phyloP scores from a whole-genome alignment of 2,888 invertebrate species.

The Malachius bipustulatus region DNA sequence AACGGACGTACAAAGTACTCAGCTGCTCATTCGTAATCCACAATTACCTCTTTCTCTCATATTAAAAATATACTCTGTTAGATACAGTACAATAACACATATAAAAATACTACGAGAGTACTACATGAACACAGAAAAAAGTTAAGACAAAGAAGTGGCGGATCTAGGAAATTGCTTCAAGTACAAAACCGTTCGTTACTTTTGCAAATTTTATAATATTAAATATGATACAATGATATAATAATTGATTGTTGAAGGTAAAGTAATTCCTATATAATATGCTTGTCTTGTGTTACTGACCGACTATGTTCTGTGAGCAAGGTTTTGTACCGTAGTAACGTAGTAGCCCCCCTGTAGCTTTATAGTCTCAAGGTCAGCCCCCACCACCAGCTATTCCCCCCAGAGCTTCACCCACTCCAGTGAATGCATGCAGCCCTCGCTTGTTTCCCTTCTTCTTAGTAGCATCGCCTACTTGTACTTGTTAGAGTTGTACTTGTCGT shows the following conservation, averaged over 20 bases:
- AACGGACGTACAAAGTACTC: conserved; percentile 33
- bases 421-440: conserved; percentile 19
- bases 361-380: background rate
- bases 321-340: conserved; percentile 24
- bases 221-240: conserved; percentile 26
- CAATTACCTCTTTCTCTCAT: conserved; percentile 30
- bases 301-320: conserved; percentile 32
- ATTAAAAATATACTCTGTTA: too few species aligned
- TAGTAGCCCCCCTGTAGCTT: conserved; percentile 13
- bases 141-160: conserved; percentile 27
- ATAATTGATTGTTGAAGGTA: conserved; percentile 35
- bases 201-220: conserved; percentile 57
- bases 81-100: too few species aligned
- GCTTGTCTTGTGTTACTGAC: conserved; percentile 28
- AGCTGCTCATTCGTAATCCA: conserved; percentile 28
- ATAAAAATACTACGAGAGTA: too few species aligned
- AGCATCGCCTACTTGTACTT: conserved; percentile 15
- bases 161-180: conserved; percentile 50
- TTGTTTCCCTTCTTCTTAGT: conserved; percentile 21
- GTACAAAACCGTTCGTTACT: conserved; percentile 61
- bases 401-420: background rate
- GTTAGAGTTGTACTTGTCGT: conserved; percentile 20
- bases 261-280: conserved; percentile 33
- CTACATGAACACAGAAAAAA: conserved; percentile 9
- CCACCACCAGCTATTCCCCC: background rate